These are phyloP conservation scores for Drosophila fungiperda DNA, from an alignment of 2,888 invertebrate species.

Conservation along the genomic window DNA sequence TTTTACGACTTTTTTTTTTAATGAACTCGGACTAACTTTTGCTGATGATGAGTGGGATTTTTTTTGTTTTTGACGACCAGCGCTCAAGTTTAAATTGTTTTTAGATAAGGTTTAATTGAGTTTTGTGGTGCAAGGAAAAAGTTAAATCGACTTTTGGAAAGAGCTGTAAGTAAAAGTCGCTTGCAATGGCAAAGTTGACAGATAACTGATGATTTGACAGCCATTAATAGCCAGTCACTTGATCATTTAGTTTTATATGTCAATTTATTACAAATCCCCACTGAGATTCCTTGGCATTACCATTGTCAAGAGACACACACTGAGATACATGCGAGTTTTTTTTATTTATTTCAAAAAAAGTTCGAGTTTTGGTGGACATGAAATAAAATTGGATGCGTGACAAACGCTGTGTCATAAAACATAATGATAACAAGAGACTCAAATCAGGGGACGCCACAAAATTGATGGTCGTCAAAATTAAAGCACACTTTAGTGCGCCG, in stretches of 20 bases:
- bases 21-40: slow-evolving; percentile 36
- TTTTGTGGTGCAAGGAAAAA: slow-evolving; percentile 12
- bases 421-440: slow-evolving; percentile 43
- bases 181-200: not conserved
- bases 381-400: slow-evolving; percentile 41
- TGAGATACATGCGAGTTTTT: slow-evolving; percentile 5
- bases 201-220: slow-evolving; percentile 4
- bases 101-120: slow-evolving; percentile 67
- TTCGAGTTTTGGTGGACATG: not conserved
- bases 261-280: slow-evolving; percentile 9
- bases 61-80: slow-evolving; percentile 27
- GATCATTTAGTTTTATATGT: slow-evolving; percentile 8
- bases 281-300: slow-evolving; percentile 1
- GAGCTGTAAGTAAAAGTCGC: not conserved
- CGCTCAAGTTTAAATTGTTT: slow-evolving; percentile 67
- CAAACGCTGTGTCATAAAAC: slow-evolving; percentile 34
- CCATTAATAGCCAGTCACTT: not conserved
- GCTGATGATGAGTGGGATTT: slow-evolving; percentile 30
- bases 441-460: slow-evolving; percentile 21
- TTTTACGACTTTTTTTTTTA: slow-evolving; percentile 54
- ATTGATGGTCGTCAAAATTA: slow-evolving; percentile 51
- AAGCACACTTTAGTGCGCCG: slow-evolving; percentile 39
- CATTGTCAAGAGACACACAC: no score
- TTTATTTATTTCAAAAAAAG: not conserved
- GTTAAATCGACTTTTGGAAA: slow-evolving; percentile 22